Evolutionary conservation across 2,113 vertebrate genomes (phyloP).

Genomic region (Nestor notabilis): DNA sequence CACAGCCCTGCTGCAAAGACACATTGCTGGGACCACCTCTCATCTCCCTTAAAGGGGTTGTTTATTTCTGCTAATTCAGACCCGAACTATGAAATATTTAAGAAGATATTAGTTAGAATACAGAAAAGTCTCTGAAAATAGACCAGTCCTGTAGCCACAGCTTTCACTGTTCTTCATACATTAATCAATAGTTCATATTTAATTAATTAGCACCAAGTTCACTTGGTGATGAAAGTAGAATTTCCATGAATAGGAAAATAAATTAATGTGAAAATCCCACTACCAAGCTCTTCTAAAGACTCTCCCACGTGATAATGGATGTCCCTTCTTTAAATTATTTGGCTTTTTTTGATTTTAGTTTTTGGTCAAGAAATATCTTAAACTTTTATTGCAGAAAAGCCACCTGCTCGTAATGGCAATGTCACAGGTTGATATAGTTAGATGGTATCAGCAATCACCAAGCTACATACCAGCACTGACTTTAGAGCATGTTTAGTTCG

Average conservation of each 20-base stretch:
- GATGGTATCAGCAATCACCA: background rate
- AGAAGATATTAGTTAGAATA: conserved; percentile 31
- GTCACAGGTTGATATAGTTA: background rate
- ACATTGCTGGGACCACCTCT: background rate
- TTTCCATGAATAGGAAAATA: conserved; percentile 47
- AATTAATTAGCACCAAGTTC: conserved; percentile 62
- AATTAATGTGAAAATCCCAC: conserved; percentile 30
- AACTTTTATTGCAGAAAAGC: background rate
- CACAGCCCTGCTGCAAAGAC: background rate
- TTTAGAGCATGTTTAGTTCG: background rate
- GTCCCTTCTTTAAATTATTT: conserved; percentile 13
- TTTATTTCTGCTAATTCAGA: background rate
- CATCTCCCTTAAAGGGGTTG: background rate
- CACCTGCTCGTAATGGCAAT: background rate
- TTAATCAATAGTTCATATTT: conserved; percentile 66
- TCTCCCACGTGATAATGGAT: conserved; percentile 32
- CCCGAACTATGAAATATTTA: background rate
- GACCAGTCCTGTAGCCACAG: conserved; percentile 15
- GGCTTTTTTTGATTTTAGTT: conserved; percentile 10
- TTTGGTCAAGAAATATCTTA: background rate
- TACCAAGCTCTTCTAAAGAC: conserved; percentile 15
- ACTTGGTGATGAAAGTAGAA: conserved; percentile 59
- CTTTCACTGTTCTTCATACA: conserved; percentile 49
- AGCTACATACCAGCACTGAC: background rate
- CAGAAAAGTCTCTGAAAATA: conserved; percentile 50